Percentiles rank a stretch among this genome's conserved stretches.
Evolutionary conservation across 2,113 vertebrate genomes (phyloP).

Genomic region (Podarcis raffonei): DNA sequence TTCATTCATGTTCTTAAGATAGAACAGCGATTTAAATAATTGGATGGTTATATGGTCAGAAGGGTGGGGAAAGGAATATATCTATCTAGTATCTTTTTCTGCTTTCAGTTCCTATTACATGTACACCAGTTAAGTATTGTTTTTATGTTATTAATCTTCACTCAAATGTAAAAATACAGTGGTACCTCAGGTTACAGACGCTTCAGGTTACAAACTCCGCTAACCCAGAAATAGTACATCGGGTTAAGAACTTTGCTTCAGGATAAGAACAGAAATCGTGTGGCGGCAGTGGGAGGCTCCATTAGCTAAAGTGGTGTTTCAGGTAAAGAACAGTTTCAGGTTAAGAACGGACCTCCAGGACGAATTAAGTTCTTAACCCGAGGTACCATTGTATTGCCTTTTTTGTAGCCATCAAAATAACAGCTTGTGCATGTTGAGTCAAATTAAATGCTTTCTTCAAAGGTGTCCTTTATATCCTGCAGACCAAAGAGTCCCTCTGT

Average conservation of each 20-base stretch:
- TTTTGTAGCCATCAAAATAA: conserved; percentile 10
- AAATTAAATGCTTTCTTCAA: conserved; percentile 13
- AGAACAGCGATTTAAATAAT: neutral
- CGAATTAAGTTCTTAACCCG: too few relatives aligned
- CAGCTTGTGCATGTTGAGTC: conserved; percentile 3
- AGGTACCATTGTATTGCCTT: neutral
- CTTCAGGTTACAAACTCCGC: too few relatives aligned
- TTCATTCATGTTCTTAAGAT: neutral
- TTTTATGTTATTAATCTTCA: neutral
- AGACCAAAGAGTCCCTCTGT: neutral
- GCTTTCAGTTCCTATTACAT: neutral
- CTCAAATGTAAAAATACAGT: neutral
- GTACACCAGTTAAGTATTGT: neutral
- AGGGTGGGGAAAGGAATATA: neutral
- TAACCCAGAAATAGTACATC: too few relatives aligned
- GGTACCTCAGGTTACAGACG: too few relatives aligned
- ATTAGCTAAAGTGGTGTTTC: too few relatives aligned
- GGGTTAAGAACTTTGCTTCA: too few relatives aligned
- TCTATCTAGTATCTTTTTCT: neutral
- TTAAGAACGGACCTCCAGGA: too few relatives aligned
- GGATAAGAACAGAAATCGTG: too few relatives aligned
- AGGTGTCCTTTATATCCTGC: conserved; percentile 20
- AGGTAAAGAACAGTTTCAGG: too few relatives aligned
- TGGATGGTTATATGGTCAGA: neutral
- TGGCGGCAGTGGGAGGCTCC: too few relatives aligned